phyloP scores from a whole-genome alignment of 37 sponge, comb jelly and placozoan genomes.

The Agelas oroides region DNA sequence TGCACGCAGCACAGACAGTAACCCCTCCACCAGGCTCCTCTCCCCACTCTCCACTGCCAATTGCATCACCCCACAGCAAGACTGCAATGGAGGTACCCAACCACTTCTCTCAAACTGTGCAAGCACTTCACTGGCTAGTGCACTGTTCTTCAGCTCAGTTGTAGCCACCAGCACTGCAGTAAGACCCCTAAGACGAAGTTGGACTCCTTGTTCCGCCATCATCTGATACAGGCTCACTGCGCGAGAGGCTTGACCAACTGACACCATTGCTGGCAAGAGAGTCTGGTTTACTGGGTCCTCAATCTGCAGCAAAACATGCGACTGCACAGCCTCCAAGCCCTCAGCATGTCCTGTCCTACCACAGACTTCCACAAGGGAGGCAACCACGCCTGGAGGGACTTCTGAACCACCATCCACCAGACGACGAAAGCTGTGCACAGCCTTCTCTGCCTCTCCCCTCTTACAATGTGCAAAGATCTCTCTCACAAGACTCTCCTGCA shows the following conservation, averaged over 20 bases:
- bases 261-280: not conserved
- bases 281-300: not conserved
- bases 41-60: slow-evolving; percentile 11
- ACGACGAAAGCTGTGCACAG: too few relatives aligned
- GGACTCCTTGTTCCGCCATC: not conserved
- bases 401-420: too few relatives aligned
- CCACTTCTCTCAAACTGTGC: not conserved
- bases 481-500: too few relatives aligned
- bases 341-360: too few relatives aligned
- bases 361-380: too few relatives aligned
- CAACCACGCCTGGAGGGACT: too few relatives aligned
- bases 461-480: too few relatives aligned
- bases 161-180: not conserved
- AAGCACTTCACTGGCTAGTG: not conserved
- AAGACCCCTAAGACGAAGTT: not conserved
- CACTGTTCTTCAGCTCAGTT: not conserved
- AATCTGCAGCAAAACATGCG: not conserved
- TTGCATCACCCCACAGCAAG: not conserved
- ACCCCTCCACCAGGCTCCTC: not conserved
- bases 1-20: not conserved
- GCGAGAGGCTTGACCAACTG: not conserved
- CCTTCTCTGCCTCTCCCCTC: too few relatives aligned
- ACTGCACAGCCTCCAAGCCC: too few relatives aligned
- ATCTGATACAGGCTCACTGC: not conserved
- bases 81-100: not conserved